phyloP scores from a whole-genome alignment of 2,113 vertebrate species.

The Hystrix brachyura region DNA sequence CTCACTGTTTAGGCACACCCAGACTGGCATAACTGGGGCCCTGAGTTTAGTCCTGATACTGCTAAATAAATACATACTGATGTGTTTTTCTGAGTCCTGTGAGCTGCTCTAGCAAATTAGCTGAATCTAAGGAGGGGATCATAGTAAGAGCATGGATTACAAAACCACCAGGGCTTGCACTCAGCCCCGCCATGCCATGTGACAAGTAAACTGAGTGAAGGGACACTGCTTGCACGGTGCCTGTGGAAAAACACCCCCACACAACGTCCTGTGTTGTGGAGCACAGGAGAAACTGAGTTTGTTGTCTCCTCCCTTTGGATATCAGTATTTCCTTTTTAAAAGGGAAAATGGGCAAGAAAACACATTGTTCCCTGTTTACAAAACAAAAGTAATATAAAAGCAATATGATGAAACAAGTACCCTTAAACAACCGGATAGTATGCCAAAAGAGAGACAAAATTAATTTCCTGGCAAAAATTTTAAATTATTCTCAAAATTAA shows the following conservation, averaged over 20 bases:
- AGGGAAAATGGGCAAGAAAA: not conserved
- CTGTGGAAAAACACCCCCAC: not conserved
- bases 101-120: not conserved
- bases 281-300: not conserved
- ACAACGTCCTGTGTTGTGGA: not conserved
- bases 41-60: too few relatives aligned
- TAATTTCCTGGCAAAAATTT: not conserved
- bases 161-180: too few relatives aligned
- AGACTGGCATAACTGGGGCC: too few relatives aligned
- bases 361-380: not conserved
- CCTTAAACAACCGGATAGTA: not conserved
- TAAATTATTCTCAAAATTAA: slow-evolving; percentile 25
- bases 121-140: not conserved
- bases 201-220: not conserved
- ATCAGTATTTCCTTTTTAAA: not conserved
- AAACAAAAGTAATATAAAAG: not conserved
- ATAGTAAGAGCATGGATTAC: too few relatives aligned
- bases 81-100: not conserved
- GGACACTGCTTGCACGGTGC: not conserved
- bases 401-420: not conserved
- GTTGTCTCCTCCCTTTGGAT: not conserved
- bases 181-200: too few relatives aligned
- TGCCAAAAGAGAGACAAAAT: not conserved
- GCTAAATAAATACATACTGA: too few relatives aligned
- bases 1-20: too few relatives aligned